Evolutionary conservation across 2,113 vertebrate genomes (phyloP).

Genomic region (Oriolus oriolus): DNA sequence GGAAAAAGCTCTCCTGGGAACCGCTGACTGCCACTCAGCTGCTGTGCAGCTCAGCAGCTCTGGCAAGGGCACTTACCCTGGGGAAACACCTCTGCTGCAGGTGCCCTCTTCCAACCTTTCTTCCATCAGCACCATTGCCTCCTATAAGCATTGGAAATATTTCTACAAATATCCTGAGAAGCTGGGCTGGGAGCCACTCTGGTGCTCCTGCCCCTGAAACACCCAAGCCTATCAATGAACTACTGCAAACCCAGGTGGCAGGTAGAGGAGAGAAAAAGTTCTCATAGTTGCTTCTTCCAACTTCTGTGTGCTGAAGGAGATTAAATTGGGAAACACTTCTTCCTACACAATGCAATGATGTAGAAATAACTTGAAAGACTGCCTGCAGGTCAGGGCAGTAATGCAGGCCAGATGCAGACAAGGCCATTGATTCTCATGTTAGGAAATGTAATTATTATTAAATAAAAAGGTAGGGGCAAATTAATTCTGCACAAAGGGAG

Average conservation of each 20-base stretch:
- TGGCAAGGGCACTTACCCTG: neutral
- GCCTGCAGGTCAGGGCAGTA: neutral
- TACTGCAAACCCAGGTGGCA: neutral
- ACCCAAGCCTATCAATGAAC: neutral
- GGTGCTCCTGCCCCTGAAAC: neutral
- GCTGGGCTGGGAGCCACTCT: neutral
- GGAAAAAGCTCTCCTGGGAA: neutral
- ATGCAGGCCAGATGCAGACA: neutral
- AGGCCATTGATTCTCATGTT: neutral
- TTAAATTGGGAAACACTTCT: neutral
- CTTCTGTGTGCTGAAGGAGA: neutral
- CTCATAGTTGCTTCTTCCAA: neutral
- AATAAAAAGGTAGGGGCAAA: neutral
- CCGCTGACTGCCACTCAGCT: neutral
- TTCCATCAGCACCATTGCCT: neutral
- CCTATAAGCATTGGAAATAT: neutral
- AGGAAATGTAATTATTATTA: neutral
- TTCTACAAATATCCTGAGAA: neutral
- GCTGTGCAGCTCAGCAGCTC: neutral
- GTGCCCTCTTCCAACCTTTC: neutral
- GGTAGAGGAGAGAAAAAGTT: neutral
- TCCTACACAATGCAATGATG: neutral
- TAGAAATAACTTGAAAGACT: neutral
- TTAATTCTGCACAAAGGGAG: neutral
- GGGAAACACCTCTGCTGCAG: neutral